Base-by-base conservation (phyloP, 2,888 invertebrate species). In the Coecobrya sp. region DNA sequence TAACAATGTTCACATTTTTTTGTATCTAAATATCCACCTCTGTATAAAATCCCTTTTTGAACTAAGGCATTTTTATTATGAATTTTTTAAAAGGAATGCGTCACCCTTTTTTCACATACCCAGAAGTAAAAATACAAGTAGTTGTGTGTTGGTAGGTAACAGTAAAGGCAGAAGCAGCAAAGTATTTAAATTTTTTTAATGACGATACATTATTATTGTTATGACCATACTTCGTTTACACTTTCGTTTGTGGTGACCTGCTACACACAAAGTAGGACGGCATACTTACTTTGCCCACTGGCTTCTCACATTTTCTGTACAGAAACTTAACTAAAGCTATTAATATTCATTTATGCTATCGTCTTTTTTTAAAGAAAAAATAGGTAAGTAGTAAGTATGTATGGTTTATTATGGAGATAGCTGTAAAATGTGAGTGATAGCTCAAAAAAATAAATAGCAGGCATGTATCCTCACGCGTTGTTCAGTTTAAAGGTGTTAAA, bases 181-280 rank as follows among this genome's bases (percentile, higher is more conserved):
- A 76, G 25, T 52, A 52, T 79, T 79, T 79, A 49, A 79, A 52
- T 45, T 76, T 49, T 76, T 45, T 49, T 49, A 65, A 65, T 65
- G 27, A 65, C 16, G 22, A 1, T 65, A 25, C 65, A 25, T 25
- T 65, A 65, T 25, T 25, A 22, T 59, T 19, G 8, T 68, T 68
- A 68, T 68, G 30, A 68, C 36, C 16, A 4, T 42, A 19, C 36
- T 42, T 16, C 36, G 16, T 70, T 70, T 42, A 70, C 70, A 25
- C 70, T 70, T 42, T 70, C 16, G 13, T 30, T 22, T 3, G 3
- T 49, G 55, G 70, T 70, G 70, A 70, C 70, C 42, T 19, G 25
- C 70, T 70, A 82, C 85, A 82, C 85, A 85, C 22, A 86, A 86
- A 49, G 22, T 73, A 70, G 86, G 86, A 86, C 73, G 86, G 55